These are phyloP conservation scores for Dolichoris vasculosae DNA, from an alignment of 1,140 invertebrate genomes.

Conservation along the genomic window DNA sequence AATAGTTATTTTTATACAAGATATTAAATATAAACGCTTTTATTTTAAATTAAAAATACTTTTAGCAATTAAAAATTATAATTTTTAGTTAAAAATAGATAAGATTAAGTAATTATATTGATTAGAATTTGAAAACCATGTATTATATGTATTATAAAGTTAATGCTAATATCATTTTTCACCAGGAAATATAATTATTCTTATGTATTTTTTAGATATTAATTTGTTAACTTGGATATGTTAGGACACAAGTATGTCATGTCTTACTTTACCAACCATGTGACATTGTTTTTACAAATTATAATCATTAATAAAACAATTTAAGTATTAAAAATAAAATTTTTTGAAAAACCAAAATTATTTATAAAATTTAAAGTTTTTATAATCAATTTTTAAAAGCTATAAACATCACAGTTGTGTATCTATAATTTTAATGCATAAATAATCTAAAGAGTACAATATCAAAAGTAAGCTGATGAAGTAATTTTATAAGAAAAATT, in stretches of 20 bases:
- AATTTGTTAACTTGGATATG: slow-evolving; percentile 24
- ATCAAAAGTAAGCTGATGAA: not conserved
- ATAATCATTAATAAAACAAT: slow-evolving; percentile 9
- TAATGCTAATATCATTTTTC: not conserved
- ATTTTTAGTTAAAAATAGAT: not conserved
- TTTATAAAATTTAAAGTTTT: not conserved
- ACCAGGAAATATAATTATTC: not conserved
- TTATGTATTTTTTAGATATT: not conserved
- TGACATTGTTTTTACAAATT: not conserved
- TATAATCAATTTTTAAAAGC: not conserved
- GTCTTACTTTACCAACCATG: not conserved
- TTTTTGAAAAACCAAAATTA: not conserved
- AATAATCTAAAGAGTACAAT: not conserved
- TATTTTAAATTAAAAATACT: not conserved
- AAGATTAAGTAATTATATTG: not conserved
- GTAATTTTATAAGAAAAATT: not conserved
- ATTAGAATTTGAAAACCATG: not conserved
- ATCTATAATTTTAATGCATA: not conserved
- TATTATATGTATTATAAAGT: not conserved
- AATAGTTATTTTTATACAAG: not conserved
- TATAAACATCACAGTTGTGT: too few relatives aligned
- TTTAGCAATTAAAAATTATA: not conserved
- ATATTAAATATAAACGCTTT: not conserved
- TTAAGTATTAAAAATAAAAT: not conserved
- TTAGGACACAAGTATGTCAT: not conserved